Evolutionary conservation across 64 coral and sea anemone species (phyloP).

Genomic region (Hydrozoanthus tunicans): DNA sequence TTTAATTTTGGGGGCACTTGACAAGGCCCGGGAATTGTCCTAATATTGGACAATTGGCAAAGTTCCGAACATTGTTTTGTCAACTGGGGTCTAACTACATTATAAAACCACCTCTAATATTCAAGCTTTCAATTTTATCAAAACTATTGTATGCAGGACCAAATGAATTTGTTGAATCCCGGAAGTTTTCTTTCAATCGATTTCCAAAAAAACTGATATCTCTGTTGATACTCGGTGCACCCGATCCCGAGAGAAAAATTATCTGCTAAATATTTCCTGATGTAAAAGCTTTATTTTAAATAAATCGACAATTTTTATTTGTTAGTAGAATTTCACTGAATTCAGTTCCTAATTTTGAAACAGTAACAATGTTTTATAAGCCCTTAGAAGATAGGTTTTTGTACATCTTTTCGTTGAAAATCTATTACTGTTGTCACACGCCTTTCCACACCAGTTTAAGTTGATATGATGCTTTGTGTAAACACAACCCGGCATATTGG

Average conservation of each 20-base stretch:
- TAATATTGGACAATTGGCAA: conserved; percentile 6
- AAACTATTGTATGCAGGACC: neutral
- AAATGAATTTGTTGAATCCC: conserved; percentile 22
- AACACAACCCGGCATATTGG: conserved; percentile 74
- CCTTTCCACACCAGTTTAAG: conserved; percentile 15
- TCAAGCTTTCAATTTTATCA: conserved; percentile 47
- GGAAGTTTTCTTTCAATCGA: conserved; percentile 21
- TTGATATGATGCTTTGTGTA: conserved; percentile 60
- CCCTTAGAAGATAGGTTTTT: neutral
- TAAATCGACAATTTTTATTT: neutral
- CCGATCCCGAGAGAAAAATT: neutral
- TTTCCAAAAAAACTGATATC: neutral
- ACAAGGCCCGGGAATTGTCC: conserved; percentile 51
- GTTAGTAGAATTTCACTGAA: neutral
- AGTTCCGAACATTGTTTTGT: conserved; percentile 22
- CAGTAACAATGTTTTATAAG: neutral
- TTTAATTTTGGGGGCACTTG: conserved; percentile 22
- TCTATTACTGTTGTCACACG: conserved; percentile 24
- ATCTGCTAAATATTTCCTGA: neutral
- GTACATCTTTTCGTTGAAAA: neutral
- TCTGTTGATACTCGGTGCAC: neutral
- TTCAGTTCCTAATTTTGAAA: neutral
- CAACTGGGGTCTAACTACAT: conserved; percentile 26
- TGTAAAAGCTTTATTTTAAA: neutral
- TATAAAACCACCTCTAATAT: conserved; percentile 31